These are phyloP conservation scores for Contarinia nasturtii DNA, from an alignment of 1,140 invertebrate species.

Conservation along the genomic window DNA sequence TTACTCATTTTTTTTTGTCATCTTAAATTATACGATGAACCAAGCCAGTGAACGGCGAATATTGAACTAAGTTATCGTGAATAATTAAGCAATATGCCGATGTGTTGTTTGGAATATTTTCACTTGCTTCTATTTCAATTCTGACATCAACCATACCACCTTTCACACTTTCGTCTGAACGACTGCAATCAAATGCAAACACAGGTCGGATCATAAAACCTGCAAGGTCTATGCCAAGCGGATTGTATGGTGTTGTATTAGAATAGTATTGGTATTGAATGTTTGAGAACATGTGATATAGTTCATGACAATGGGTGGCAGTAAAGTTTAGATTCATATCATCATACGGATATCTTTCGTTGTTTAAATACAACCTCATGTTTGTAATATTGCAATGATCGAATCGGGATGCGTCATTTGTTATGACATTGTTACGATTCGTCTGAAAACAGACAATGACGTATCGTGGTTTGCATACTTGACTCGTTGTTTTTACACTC, in stretches of 20 bases:
- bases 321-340: slow-evolving; percentile 11
- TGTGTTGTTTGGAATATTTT: slow-evolving; percentile 8
- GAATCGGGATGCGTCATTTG: slow-evolving; percentile 7
- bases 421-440: slow-evolving; percentile 5
- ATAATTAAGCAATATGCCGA: slow-evolving; percentile 12
- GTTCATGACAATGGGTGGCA: slow-evolving; percentile 5
- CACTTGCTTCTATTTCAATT: slow-evolving; percentile 11
- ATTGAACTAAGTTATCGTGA: slow-evolving; percentile 11
- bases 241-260: no score
- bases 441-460: slow-evolving; percentile 12
- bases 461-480: slow-evolving; percentile 14
- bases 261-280: slow-evolving; percentile 13
- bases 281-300: slow-evolving; percentile 12
- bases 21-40: not conserved
- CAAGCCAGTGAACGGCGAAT: slow-evolving; percentile 5
- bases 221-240: slow-evolving; percentile 5
- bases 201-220: slow-evolving; percentile 6
- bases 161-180: slow-evolving; percentile 11
- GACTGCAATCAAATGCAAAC: slow-evolving; percentile 10
- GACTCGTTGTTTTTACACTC: slow-evolving; percentile 14
- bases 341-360: slow-evolving; percentile 13
- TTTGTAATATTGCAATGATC: slow-evolving; percentile 12
- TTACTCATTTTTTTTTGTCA: no score
- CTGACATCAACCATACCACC: slow-evolving; percentile 11
- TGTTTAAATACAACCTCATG: slow-evolving; percentile 13